These are phyloP conservation scores for Fulica atra DNA, from an alignment of 2,113 vertebrate species.

Conservation along the genomic window DNA sequence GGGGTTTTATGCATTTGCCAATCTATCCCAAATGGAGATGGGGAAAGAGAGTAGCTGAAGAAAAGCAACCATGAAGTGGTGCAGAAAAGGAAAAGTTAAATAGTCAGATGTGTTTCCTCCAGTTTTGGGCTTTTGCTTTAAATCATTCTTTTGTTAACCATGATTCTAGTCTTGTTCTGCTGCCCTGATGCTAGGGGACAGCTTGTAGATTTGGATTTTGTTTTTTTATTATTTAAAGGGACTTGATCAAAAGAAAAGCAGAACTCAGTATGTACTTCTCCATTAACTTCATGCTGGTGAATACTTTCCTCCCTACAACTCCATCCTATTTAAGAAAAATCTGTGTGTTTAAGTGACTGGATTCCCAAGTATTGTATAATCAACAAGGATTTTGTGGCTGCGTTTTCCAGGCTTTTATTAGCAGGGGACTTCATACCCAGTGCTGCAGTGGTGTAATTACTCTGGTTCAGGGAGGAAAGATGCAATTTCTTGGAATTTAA, in stretches of 20 bases:
- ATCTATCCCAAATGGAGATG: neutral
- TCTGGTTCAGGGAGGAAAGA: neutral
- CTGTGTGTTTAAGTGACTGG: neutral
- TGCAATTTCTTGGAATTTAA: constrained; percentile 6
- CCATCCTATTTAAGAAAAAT: neutral
- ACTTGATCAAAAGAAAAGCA: neutral
- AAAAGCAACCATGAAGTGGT: neutral
- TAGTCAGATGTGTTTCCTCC: neutral
- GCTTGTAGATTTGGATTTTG: neutral
- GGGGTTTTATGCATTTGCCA: neutral
- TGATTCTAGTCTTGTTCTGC: neutral
- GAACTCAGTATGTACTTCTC: neutral
- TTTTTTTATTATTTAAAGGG: neutral
- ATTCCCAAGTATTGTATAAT: neutral
- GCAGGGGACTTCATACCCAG: neutral
- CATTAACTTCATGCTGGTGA: neutral
- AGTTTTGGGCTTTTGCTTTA: neutral
- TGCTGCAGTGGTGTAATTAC: neutral
- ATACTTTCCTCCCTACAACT: neutral
- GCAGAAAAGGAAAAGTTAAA: neutral
- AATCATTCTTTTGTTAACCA: neutral
- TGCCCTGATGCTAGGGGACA: neutral
- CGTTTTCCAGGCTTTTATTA: neutral
- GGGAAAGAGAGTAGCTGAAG: neutral
- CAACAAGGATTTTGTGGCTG: neutral